Evolutionary conservation across 1,140 invertebrate genomes (phyloP), one percentile per base, ranked within the genome.

Genomic region (Eumeta japonica): DNA sequence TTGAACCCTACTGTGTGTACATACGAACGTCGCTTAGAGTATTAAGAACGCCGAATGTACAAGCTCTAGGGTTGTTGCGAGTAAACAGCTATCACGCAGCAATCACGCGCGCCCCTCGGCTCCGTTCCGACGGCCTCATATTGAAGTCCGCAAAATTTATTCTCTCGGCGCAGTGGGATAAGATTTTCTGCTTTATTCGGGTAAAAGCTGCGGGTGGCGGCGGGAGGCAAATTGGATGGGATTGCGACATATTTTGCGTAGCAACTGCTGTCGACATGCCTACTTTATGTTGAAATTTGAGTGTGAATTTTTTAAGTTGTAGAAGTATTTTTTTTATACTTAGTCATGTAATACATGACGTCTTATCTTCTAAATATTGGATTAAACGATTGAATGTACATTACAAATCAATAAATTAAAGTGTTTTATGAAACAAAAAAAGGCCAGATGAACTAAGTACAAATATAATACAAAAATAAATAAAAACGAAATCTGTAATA

Each of bases 181-280:
- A 66, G 55, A 65, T 68, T 68, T 68, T 59, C 56, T 50, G 58
- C 55, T 65, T 66, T 68, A 67, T 57, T 58, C 56, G 50, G 60
- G 56, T 48, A 58, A 53, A 46, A 53, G 55, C 46, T 7, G n/a
- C n/a, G 5, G 48, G 48, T 52, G 52, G 45, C 58, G 55, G 55
- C 55, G 52, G 61, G 59, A 66, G 55, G 61, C 55, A 67, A 72
- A 72, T 72, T 68, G 62, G 67, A 67, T 63, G 53, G 58, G 59
- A 66, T 66, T 66, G 65, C 60, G 65, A 68, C 62, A 65, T 64
- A 67, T 67, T 61, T 62, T 57, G 51, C 50, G 51, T 65, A 48
- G 55, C 58, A 39, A 65, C 20, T 24, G 54, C 56, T 60, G 55
- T 48, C 51, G 58, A 62, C 60, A 60, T 58, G 54, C 58, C 43